Base-by-base conservation (phyloP, 2,113 vertebrate genomes). In the Felis chaus region DNA sequence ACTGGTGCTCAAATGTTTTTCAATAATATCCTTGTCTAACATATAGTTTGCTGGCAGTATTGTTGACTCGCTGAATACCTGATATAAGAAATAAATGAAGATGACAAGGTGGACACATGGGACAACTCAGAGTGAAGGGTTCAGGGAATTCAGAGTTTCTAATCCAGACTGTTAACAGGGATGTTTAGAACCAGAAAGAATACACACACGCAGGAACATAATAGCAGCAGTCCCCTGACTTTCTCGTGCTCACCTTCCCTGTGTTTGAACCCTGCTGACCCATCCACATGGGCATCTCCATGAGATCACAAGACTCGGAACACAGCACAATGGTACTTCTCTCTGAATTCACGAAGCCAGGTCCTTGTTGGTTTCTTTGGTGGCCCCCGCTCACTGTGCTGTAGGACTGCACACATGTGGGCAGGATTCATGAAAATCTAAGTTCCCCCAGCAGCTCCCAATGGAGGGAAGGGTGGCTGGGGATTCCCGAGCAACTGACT, bases 251-350 rank as follows among this genome's bases (percentile, higher is more conserved):
- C 29, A 14, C 18, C 0, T 53, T 36, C 63, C n/a, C 45, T 10
- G 0, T 23, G 31, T 31, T 12, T 8, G n/a, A 16, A 31, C 18
- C 4, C 74, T 53, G 61, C 45, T 10, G n/a, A 68, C 33, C 39
- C 36, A 3, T 39, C 61, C n/a, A 23, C 13, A 14, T 1, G 65
- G 13, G 27, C n/a, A 25, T 65, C 57, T 79, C 73, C 29, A 27
- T 27, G 5, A 4, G 71, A 25, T 13, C 71, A 25, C 36, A 3
- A 2, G 23, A 39, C 5, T 4, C 11, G 0, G 55, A 41, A n/a
- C 71, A 0, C 36, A 7, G 71, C 71, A 41, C 5, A 71, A n/a
- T 29, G 3, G 7, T 33, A 16, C 27, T 45, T 57, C 29, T 85
- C 65, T 21, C 36, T 45, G 13, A 12, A 18, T 16, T 63, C 27